phyloP scores from a whole-genome alignment of 2,797 vertebrate genomes.

The Merluccius polli region DNA sequence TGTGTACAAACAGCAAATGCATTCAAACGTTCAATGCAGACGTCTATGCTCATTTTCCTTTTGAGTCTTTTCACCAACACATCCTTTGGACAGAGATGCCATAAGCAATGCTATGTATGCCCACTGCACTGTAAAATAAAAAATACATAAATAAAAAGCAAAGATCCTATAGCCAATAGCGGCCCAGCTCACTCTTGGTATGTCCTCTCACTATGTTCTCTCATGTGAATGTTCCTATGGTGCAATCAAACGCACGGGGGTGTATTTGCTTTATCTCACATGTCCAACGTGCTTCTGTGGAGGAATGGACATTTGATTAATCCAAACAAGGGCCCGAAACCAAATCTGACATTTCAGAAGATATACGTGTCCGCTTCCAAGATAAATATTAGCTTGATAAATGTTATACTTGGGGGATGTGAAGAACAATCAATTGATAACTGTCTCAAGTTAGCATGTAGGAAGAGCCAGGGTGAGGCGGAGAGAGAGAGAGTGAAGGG shows the following conservation, averaged over 20 bases:
- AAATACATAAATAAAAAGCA: constrained; percentile 25
- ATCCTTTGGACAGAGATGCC: neutral
- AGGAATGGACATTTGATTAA: constrained; percentile 69
- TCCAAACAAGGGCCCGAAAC: constrained; percentile 63
- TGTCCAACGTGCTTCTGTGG: constrained; percentile 61
- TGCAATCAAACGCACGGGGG: constrained; percentile 52
- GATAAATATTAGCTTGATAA: constrained; percentile 61
- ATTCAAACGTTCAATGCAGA: neutral
- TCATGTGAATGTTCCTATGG: constrained; percentile 48
- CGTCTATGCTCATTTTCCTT: no score
- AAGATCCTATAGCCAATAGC: neutral
- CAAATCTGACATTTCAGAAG: constrained; percentile 53
- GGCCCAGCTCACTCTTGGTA: constrained; percentile 19
- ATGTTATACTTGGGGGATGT: constrained; percentile 46
- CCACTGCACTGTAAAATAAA: neutral
- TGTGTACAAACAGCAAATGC: neutral
- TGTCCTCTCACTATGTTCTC: constrained; percentile 44
- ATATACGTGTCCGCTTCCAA: constrained; percentile 51
- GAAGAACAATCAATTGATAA: constrained; percentile 49
- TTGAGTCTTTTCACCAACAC: no score
- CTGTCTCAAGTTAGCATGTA: constrained; percentile 34
- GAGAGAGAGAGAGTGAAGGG: neutral
- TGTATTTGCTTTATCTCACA: constrained; percentile 63
- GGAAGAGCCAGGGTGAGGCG: constrained; percentile 1
- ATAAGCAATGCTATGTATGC: neutral